These are phyloP conservation scores for Sinhomidia bicolor DNA, from an alignment of 2,888 invertebrate species.

Conservation along the genomic window DNA sequence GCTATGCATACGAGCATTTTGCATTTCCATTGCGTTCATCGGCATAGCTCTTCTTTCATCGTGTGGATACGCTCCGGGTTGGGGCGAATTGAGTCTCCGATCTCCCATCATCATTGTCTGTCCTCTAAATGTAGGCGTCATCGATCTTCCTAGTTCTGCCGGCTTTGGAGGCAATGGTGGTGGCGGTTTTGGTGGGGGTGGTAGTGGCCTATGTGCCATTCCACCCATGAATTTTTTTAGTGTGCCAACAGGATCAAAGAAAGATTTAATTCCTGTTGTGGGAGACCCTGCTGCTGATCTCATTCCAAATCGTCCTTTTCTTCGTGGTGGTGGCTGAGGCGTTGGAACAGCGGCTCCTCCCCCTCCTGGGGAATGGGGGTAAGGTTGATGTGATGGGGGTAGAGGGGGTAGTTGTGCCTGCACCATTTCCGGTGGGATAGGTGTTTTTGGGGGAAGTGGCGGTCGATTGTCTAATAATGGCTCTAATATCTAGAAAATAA, in stretches of 20 bases:
- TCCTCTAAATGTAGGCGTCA: constrained; percentile 71
- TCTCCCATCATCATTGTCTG: constrained; percentile 54
- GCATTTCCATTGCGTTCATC: constrained; percentile 79
- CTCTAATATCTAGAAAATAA: constrained; percentile 72
- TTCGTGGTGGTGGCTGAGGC: constrained; percentile 84
- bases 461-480: constrained; percentile 77
- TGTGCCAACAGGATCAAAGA: constrained; percentile 83
- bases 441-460: constrained; percentile 78
- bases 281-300: constrained; percentile 77
- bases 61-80: constrained; percentile 51
- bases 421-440: constrained; percentile 56
- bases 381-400: constrained; percentile 43
- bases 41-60: constrained; percentile 70
- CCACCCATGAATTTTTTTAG: constrained; percentile 81
- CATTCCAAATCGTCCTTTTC: constrained; percentile 82
- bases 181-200: constrained; percentile 83
- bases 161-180: constrained; percentile 76
- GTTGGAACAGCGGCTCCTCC: constrained; percentile 82
- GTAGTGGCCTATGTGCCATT: constrained; percentile 84
- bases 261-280: constrained; percentile 70
- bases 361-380: constrained; percentile 78
- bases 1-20: constrained; percentile 73
- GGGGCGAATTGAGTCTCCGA: constrained; percentile 72
- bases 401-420: constrained; percentile 82
- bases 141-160: constrained; percentile 65